These are phyloP conservation scores for Dipodomys merriami DNA, from an alignment of 2,113 vertebrate genomes.

Conservation along the genomic window DNA sequence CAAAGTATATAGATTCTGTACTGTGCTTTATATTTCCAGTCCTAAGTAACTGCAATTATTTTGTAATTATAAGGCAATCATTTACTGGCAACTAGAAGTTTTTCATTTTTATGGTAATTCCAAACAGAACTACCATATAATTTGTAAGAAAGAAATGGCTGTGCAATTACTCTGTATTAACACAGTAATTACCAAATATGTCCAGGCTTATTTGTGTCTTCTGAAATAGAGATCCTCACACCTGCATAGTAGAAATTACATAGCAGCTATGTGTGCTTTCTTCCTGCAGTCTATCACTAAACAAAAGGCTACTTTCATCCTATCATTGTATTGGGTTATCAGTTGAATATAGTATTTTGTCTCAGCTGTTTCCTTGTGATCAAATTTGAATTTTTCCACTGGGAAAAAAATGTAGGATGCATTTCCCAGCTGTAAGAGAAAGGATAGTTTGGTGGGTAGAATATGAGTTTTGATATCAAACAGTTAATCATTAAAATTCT, in stretches of 20 bases:
- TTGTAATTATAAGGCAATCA: conserved; percentile 87
- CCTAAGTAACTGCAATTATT: conserved; percentile 86
- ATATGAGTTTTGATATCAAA: background rate
- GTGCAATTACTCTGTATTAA: conserved; percentile 88
- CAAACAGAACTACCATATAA: conserved; percentile 85
- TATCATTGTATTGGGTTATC: conserved; percentile 62
- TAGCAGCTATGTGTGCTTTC: conserved; percentile 65
- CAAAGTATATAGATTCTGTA: conserved; percentile 76
- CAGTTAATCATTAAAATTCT: background rate
- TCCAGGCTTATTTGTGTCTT: conserved; percentile 82
- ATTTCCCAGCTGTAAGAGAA: background rate
- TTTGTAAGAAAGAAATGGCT: conserved; percentile 86
- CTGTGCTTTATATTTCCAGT: conserved; percentile 80
- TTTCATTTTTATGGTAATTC: conserved; percentile 86
- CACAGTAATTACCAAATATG: conserved; percentile 86
- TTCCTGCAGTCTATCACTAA: conserved; percentile 70
- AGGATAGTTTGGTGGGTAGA: background rate
- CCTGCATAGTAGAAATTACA: conserved; percentile 83
- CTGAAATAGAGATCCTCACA: conserved; percentile 80
- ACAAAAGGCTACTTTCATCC: conserved; percentile 50
- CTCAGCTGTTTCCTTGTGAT: conserved; percentile 47
- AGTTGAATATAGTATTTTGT: conserved; percentile 52
- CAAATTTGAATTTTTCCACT: background rate
- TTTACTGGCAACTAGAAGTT: conserved; percentile 84
- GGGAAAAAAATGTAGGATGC: background rate